Evolutionary conservation across 1,140 invertebrate genomes (phyloP).

Genomic region (Drosophila carrolli): DNA sequence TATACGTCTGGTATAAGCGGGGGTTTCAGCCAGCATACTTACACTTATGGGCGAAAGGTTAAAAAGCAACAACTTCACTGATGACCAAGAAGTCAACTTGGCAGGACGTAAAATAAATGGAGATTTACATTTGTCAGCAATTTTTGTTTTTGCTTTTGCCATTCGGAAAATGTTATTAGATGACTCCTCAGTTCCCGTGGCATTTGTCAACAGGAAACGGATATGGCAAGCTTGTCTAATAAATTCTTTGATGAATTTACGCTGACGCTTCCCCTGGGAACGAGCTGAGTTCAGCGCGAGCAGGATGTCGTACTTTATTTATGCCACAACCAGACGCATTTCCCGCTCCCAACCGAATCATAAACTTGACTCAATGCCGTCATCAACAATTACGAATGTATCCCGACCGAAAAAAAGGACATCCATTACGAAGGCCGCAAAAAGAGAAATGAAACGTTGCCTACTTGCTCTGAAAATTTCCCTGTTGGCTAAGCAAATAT

Average conservation of each 20-base stretch:
- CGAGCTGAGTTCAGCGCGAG: slow-evolving; percentile 3
- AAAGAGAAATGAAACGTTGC: slow-evolving; percentile 16
- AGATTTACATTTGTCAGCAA: slow-evolving; percentile 47
- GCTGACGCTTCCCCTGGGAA: slow-evolving; percentile 39
- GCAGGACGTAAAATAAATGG: slow-evolving; percentile 10
- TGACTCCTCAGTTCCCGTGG: slow-evolving; percentile 28
- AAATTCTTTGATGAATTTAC: slow-evolving; percentile 55
- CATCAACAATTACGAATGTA: slow-evolving; percentile 51
- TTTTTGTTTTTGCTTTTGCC: slow-evolving; percentile 7
- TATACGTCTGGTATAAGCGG: not conserved
- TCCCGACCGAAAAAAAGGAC: slow-evolving; percentile 28
- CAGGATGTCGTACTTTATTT: slow-evolving; percentile 28
- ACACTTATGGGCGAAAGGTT: slow-evolving; percentile 40
- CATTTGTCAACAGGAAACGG: slow-evolving; percentile 49
- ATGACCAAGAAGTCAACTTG: slow-evolving; percentile 14
- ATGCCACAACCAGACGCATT: slow-evolving; percentile 18
- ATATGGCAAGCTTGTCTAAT: slow-evolving; percentile 53
- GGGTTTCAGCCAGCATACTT: slow-evolving; percentile 2
- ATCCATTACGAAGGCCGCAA: slow-evolving; percentile 11
- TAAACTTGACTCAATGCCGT: slow-evolving; percentile 46
- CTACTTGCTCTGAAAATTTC: slow-evolving; percentile 23
- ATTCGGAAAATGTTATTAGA: slow-evolving; percentile 28
- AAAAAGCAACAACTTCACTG: slow-evolving; percentile 36
- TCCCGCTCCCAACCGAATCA: slow-evolving; percentile 27
- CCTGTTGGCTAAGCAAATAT: slow-evolving; percentile 39